Evolutionary conservation across 92 coral and sea anemone genomes (phyloP), one percentile per base, ranked within the genome.

Genomic region (Palythoa heliodiscus): DNA sequence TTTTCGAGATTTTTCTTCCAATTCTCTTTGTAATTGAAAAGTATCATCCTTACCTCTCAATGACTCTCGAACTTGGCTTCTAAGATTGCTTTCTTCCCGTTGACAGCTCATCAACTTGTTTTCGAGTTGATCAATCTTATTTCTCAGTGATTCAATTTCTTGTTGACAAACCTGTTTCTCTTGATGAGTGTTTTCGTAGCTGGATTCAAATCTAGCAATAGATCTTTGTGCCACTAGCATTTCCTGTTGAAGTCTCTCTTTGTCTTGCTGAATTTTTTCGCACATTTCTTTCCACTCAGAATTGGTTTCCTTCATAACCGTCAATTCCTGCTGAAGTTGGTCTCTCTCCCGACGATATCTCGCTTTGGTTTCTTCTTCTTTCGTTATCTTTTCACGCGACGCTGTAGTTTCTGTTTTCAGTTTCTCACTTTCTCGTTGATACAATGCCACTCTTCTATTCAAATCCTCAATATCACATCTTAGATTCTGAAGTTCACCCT

Each of bases 231-330:
- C 82, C 43, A 82, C 90, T 9, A 94, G 77, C 90, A 94, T 87
- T 52, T 94, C 98, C 68, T 90, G 87, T 70, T 94, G 98, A 9
- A 94, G 70, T 25, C 93, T 82, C 81, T 94, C 98, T 82, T 94
- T 94, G 82, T 94, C 98, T 24, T 88, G 90, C 61, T 94, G 98
- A 43, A 94, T 94, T 77, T 88, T 94, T 79, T 94, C 98, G 64
- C 98, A 94, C 98, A 94, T 94, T 16, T 92, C 98, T 84, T 94
- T 94, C 98, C 98, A 94, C 29, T 92, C 93, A 16, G 92, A 63
- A 83, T 94, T 94, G 55, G 91, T 92, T 43, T 87, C 95, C 78
- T 92, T 94, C 98, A 94, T 94, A 4, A 90, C 71, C 5, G 67
- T 86, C 86, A 94, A 82, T 70, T 94, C 98, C 39, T 83, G 89